A percentile compares a stretch with the other conserved stretches of the same genome.
phyloP scores from a whole-genome alignment of 2,113 vertebrate genomes.

The Passerina amoena region DNA sequence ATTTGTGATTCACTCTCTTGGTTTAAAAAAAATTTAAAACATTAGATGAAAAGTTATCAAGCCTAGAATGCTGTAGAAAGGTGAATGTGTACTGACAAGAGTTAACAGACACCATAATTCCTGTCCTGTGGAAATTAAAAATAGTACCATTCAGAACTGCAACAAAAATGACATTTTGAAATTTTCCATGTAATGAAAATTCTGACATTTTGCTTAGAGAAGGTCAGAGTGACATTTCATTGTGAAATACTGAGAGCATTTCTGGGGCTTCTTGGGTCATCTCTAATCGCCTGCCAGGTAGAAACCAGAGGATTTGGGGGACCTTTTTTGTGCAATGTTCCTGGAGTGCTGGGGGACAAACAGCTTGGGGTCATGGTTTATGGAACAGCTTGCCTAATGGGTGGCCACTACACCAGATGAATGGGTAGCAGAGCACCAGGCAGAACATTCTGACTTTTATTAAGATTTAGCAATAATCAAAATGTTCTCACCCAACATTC shows the following conservation, averaged over 20 bases:
- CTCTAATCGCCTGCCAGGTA: neutral
- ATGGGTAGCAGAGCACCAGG: neutral
- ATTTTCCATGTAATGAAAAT: conserved; percentile 64
- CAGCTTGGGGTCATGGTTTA: neutral
- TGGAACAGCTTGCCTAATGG: neutral
- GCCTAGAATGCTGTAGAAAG: neutral
- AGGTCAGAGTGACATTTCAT: conserved; percentile 68
- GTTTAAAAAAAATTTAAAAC: neutral
- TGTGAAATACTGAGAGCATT: conserved; percentile 17
- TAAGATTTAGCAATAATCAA: neutral
- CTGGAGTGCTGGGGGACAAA: neutral
- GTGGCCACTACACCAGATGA: neutral
- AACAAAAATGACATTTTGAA: conserved; percentile 63
- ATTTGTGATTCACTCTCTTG: neutral
- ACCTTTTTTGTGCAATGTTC: rapidly evolving
- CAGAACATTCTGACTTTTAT: neutral
- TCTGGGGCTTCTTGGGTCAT: conserved; percentile 43
- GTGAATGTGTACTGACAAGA: neutral
- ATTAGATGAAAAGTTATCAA: neutral
- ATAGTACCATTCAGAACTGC: conserved; percentile 18
- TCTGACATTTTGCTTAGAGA: conserved; percentile 61
- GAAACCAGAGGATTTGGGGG: neutral
- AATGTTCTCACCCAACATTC: neutral
- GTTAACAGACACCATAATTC: neutral
- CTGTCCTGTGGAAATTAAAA: conserved; percentile 42